Percentiles rank a stretch among this genome's conserved stretches.
Evolutionary conservation across 2,113 vertebrate genomes (phyloP).

Genomic region (Lepus americanus): DNA sequence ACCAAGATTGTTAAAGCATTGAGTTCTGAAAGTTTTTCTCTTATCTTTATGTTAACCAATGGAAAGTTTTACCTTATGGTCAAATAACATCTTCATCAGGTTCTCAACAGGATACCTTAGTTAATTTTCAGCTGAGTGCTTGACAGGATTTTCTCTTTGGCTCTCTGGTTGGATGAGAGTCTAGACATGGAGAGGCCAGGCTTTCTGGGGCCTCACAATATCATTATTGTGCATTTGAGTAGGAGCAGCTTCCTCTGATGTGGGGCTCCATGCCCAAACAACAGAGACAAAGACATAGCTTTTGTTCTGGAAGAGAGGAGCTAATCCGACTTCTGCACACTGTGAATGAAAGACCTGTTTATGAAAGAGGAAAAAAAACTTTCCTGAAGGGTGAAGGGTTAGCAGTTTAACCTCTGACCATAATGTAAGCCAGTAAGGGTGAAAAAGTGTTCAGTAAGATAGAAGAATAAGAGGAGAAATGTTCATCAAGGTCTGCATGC

Average conservation of each 20-base stretch:
- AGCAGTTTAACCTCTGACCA: slow-evolving; percentile 98
- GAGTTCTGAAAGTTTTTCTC: slow-evolving; percentile 86
- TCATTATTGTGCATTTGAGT: slow-evolving; percentile 93
- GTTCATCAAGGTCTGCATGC: slow-evolving; percentile 84
- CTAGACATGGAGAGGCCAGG: slow-evolving; percentile 92
- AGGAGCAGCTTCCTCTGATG: slow-evolving; percentile 95
- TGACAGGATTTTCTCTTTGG: slow-evolving; percentile 96
- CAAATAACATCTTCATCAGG: slow-evolving; percentile 98
- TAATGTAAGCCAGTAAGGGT: slow-evolving; percentile 86
- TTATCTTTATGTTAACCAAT: slow-evolving; percentile 93
- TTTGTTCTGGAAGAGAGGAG: slow-evolving; percentile 93
- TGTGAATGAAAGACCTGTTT: slow-evolving; percentile 95
- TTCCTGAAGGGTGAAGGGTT: slow-evolving; percentile 94
- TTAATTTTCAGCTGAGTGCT: slow-evolving; percentile 98
- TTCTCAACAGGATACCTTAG: slow-evolving; percentile 97
- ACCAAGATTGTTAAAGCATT: slow-evolving; percentile 90
- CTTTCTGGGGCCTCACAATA: slow-evolving; percentile 91
- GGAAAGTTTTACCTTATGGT: slow-evolving; percentile 97
- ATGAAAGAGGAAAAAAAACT: slow-evolving; percentile 89
- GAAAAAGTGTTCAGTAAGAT: slow-evolving; percentile 65
- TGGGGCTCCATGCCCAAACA: slow-evolving; percentile 89
- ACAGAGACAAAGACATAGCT: slow-evolving; percentile 92
- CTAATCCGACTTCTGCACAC: slow-evolving; percentile 94
- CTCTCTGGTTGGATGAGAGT: slow-evolving; percentile 93
- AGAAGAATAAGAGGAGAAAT: slow-evolving; percentile 71